These are phyloP conservation scores for Nerophis lumbriciformis DNA, from an alignment of 2,113 vertebrate species.

Conservation along the genomic window DNA sequence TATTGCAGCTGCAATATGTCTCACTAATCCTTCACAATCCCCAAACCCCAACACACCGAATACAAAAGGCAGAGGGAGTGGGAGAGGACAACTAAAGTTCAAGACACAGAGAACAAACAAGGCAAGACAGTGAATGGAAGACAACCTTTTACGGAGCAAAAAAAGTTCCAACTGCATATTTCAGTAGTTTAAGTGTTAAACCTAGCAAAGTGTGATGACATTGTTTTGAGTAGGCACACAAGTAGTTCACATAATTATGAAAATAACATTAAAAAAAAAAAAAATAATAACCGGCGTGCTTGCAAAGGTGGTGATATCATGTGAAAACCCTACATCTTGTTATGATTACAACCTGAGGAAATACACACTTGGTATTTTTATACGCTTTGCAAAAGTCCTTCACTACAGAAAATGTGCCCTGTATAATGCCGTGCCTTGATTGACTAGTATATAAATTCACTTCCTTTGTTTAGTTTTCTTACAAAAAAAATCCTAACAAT, in stretches of 20 bases:
- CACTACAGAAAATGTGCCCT: neutral
- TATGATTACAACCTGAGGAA: conserved; percentile 26
- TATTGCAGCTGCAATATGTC: conserved; percentile 65
- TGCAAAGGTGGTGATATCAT: conserved; percentile 13
- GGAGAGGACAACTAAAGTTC: conserved; percentile 63
- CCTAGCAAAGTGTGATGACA: conserved; percentile 25
- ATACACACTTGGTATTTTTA: conserved; percentile 12
- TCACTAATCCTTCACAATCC: conserved; percentile 70
- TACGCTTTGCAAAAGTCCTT: neutral
- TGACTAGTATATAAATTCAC: conserved; percentile 30
- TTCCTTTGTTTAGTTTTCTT: conserved; percentile 42
- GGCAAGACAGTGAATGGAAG: conserved; percentile 37
- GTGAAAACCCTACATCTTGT: conserved; percentile 32
- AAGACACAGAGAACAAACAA: conserved; percentile 59
- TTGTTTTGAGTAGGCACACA: conserved; percentile 20
- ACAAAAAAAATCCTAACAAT: conserved; percentile 35
- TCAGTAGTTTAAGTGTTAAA: conserved; percentile 28
- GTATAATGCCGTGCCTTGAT: conserved; percentile 29
- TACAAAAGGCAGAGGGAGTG: conserved; percentile 62
- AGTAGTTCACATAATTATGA: conserved; percentile 15
- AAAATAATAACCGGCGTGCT: conserved; percentile 6
- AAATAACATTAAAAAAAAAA: conserved; percentile 25
- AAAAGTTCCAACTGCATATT: conserved; percentile 30
- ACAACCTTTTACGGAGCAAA: conserved; percentile 54
- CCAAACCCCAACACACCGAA: conserved; percentile 51